These are phyloP conservation scores for Oreotrochilus melanogaster DNA, from an alignment of 2,113 vertebrate genomes.

Conservation along the genomic window DNA sequence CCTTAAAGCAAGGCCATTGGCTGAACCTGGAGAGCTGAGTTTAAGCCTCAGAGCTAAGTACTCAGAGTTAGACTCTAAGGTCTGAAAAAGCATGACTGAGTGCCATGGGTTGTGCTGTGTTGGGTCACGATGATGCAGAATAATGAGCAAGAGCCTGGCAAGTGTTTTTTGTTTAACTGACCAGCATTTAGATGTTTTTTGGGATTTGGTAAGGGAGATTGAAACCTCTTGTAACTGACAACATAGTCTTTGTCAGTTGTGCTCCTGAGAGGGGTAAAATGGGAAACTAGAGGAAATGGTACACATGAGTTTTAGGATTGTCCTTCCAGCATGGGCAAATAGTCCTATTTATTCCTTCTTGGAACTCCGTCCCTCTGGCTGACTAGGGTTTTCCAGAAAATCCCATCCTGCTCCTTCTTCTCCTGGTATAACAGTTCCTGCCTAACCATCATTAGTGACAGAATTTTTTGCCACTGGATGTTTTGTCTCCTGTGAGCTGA, in stretches of 20 bases:
- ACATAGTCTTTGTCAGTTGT: background rate
- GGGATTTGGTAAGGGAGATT: background rate
- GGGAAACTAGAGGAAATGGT: background rate
- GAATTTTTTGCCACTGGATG: background rate
- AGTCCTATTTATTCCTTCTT: background rate
- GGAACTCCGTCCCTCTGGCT: background rate
- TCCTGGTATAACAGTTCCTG: background rate
- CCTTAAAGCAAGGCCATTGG: background rate
- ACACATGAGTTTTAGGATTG: rapidly evolving
- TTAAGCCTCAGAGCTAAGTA: background rate
- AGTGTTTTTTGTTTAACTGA: background rate
- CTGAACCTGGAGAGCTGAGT: background rate
- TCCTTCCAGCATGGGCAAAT: background rate
- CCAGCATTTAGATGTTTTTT: background rate
- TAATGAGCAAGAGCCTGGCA: background rate
- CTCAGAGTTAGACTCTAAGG: background rate
- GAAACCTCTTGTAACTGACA: background rate
- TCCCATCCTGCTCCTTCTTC: background rate
- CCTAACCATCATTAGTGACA: background rate
- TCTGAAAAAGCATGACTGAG: background rate
- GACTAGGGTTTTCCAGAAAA: background rate
- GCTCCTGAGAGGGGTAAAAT: background rate
- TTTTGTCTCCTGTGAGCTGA: background rate
- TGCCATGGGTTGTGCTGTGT: background rate
- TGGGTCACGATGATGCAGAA: background rate